These are phyloP conservation scores for Triplophysa siluroides DNA, from an alignment of 2,113 vertebrate genomes.

Conservation along the genomic window DNA sequence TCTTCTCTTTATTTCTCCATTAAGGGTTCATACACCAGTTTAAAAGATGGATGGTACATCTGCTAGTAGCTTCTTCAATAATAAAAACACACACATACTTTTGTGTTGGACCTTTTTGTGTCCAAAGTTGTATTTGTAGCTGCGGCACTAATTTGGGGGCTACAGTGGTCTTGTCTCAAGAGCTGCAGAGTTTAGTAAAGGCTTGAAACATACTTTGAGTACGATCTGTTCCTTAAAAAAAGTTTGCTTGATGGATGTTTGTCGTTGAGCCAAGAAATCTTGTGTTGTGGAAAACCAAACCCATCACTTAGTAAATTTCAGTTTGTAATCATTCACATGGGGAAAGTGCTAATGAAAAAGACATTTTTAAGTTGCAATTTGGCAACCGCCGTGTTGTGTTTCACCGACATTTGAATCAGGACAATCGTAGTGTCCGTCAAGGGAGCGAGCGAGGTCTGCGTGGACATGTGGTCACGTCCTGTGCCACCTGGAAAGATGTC, in stretches of 20 bases:
- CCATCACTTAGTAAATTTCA: neutral
- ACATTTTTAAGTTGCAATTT: constrained; percentile 53
- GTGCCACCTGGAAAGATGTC: constrained; percentile 71
- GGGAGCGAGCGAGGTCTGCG: constrained; percentile 12
- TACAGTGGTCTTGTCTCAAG: constrained; percentile 1
- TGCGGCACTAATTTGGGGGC: neutral
- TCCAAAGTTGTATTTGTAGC: constrained; percentile 9
- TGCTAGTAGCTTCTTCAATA: neutral
- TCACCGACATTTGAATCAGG: constrained; percentile 34
- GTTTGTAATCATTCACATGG: neutral
- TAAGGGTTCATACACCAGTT: constrained; percentile 1
- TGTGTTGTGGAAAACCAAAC: neutral
- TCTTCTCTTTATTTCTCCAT: constrained; percentile 8
- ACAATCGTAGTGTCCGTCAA: constrained; percentile 13
- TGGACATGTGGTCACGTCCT: constrained; percentile 58
- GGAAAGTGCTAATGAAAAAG: neutral
- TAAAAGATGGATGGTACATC: constrained; percentile 21
- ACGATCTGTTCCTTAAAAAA: neutral
- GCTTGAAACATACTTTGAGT: constrained; percentile 2
- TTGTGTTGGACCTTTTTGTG: constrained; percentile 10
- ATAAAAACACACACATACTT: constrained; percentile 14
- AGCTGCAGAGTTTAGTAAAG: neutral
- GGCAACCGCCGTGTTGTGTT: constrained; percentile 45
- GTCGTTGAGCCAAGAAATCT: neutral
- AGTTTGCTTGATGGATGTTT: neutral